These are phyloP conservation scores for Lysandra bellargus DNA, from an alignment of 2,888 invertebrate genomes.

Conservation along the genomic window DNA sequence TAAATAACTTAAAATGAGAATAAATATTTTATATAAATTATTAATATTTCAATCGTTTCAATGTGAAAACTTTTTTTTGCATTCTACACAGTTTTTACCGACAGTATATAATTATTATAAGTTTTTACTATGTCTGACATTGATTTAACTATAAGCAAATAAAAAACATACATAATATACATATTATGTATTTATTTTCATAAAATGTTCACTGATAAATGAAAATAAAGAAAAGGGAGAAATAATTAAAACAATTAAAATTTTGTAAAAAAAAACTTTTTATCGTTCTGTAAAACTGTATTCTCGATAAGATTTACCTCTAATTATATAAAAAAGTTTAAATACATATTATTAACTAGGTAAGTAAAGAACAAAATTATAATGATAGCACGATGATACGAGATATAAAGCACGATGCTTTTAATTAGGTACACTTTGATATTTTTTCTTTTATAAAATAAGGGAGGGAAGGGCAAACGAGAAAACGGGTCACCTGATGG, in stretches of 20 bases:
- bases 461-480: no score
- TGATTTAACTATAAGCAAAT: no score
- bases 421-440: neutral
- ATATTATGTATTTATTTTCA: no score
- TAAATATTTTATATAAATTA: neutral
- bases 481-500: no score
- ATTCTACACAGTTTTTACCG: neutral
- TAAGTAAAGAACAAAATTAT: slow-evolving; percentile 2
- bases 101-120: no score
- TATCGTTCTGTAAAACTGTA: no score
- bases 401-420: neutral
- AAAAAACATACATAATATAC: no score
- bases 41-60: neutral
- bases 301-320: neutral
- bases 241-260: neutral
- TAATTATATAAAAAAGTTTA: neutral
- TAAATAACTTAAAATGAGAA: neutral
- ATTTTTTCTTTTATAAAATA: neutral
- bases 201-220: no score
- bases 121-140: no score
- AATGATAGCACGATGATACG: neutral
- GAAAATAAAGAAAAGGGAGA: neutral
- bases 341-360: neutral
- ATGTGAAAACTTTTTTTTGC: neutral
- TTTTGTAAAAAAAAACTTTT: no score